Base-by-base conservation (phyloP, 2,888 invertebrate species). In the Tachina grossa region DNA sequence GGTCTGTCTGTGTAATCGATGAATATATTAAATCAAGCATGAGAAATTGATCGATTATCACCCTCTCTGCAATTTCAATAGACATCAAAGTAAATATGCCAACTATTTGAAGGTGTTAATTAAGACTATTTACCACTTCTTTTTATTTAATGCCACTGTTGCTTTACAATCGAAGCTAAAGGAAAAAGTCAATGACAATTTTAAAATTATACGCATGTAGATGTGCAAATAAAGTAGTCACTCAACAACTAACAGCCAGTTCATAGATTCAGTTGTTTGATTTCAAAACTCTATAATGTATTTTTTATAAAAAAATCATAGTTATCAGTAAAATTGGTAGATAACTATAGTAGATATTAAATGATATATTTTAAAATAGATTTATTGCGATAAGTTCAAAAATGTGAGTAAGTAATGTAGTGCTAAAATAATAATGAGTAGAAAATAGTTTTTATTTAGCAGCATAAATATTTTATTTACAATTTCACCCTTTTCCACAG, bases 51-150 rank as follows among this genome's bases (percentile, higher is more conserved):
- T 65, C 71, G 65, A 77, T 77, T 76, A 76, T 76, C 65, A 57
- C 53, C 47, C 41, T 49, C 65, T 49, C 65, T 65, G 16, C 14
- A 51, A 51, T 43, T 51, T 66, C 22, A 71, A 51, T 31, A 57
- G 49, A 71, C 16, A 76, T 63, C 39, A 65, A 80, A 80, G 66
- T 59, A 76, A 77, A 84, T 68, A 81, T 81, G 81, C 72, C 84
- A 84, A 51, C 84, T 53, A 53, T 59, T 69, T 14, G 49, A 66
- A 69, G 13, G 76, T 84, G 84, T 77, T 76, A 84, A 81, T 84
- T 71, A 53, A 53, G 4, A 61, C 31, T 61, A 72, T 41, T 81
- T 81, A 80, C 51, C 81, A 76, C 59, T 47, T 72, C 22, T n/a
- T 53, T 47, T 45, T 51, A 43, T n/a, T 66, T 11, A 6, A 31